phyloP scores from a whole-genome alignment of 2,113 vertebrate species.

The Syngnathus scovelli region DNA sequence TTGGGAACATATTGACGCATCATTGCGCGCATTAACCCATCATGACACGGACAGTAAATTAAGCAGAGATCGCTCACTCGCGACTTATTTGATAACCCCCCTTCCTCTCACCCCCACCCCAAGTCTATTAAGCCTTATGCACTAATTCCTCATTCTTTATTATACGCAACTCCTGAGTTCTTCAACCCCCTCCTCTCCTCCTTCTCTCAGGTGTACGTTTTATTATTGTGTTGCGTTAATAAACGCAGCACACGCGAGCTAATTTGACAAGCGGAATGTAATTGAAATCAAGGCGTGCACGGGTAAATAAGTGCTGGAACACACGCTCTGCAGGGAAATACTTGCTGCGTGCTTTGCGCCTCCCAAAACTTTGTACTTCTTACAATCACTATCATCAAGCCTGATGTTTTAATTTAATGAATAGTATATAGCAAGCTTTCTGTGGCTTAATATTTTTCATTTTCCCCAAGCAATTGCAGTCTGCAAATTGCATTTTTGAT shows the following conservation, averaged over 20 bases:
- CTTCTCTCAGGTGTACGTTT: constrained; percentile 10
- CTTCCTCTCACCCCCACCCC: not conserved
- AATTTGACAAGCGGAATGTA: constrained; percentile 63
- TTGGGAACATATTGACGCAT: constrained; percentile 22
- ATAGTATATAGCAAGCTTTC: constrained; percentile 29
- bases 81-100: constrained; percentile 70
- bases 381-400: constrained; percentile 37
- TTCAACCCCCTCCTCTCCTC: not conserved
- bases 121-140: constrained; percentile 68
- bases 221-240: constrained; percentile 61
- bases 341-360: not conserved
- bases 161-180: constrained; percentile 39
- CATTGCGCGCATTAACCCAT: constrained; percentile 17
- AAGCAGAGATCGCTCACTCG: constrained; percentile 90
- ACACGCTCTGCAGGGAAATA: constrained; percentile 6
- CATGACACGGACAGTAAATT: constrained; percentile 87
- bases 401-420: constrained; percentile 32
- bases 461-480: constrained; percentile 32
- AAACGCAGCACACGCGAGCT: constrained; percentile 49
- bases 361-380: constrained; percentile 20
- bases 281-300: constrained; percentile 59
- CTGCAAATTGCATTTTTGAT: constrained; percentile 10
- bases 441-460: constrained; percentile 6
- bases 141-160: constrained; percentile 64
- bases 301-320: constrained; percentile 60